Conservation (phyloP, 2,113 vertebrate species). For the Coreoperca whiteheadi region DNA sequence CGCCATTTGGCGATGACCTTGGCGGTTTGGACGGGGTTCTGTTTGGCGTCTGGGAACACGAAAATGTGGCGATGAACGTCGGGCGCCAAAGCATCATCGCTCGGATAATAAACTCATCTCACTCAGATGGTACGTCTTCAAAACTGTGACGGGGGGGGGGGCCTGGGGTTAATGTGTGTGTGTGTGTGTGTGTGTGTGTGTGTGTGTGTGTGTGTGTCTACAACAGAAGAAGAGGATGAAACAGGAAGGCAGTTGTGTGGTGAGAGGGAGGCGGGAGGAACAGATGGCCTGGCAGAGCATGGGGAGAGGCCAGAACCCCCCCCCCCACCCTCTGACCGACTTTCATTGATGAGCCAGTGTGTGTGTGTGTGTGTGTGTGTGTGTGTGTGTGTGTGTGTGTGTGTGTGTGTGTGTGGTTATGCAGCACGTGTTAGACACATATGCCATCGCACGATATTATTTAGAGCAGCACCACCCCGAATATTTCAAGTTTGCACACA, state of each 20-base stretch:
- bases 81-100: background rate
- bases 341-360: conserved; percentile 69
- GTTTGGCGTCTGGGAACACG: conserved; percentile 5
- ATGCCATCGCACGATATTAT: conserved; percentile 57
- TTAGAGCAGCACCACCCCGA: conserved; percentile 57
- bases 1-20: background rate
- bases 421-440: conserved; percentile 55
- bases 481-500: conserved; percentile 49
- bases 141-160: background rate
- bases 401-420: conserved; percentile 20
- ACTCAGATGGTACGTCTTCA: conserved; percentile 7
- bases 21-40: background rate
- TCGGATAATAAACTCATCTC: conserved; percentile 25
- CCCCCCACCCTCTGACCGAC: conserved; percentile 69
- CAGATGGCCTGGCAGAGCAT: conserved; percentile 77
- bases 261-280: conserved; percentile 68
- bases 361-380: conserved; percentile 36
- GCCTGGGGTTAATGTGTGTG: background rate
- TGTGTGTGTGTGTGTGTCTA: conserved; percentile 31
- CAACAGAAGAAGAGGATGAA: conserved; percentile 68
- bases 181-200: conserved; percentile 27
- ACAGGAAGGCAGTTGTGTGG: conserved; percentile 73
- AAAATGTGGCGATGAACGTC: background rate
- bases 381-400: conserved; percentile 33
- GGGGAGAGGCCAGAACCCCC: conserved; percentile 73